A percentile compares a stretch with the other conserved stretches of the same genome.
These are phyloP conservation scores for Rhinolophus ferrumequinum DNA, from an alignment of 2,113 vertebrate species.

Conservation along the genomic window DNA sequence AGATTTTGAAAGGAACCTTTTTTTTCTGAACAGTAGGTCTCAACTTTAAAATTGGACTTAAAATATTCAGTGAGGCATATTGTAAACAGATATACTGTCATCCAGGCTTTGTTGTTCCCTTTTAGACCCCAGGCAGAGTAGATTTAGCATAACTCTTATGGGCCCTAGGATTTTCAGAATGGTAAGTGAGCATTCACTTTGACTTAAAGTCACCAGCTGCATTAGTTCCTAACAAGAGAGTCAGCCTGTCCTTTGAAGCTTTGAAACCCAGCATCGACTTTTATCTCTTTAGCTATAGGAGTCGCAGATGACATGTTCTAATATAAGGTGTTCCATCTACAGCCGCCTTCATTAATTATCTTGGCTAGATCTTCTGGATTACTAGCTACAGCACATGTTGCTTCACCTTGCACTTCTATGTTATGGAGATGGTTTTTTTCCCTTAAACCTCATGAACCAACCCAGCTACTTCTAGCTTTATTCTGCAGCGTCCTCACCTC, in stretches of 20 bases:
- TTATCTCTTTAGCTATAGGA: too few species aligned
- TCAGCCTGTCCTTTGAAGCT: background rate
- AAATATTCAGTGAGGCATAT: background rate
- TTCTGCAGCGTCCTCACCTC: background rate
- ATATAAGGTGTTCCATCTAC: background rate
- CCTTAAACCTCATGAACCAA: too few species aligned
- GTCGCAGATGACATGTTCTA: background rate
- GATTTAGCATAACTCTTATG: background rate
- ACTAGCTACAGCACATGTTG: background rate
- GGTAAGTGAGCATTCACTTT: background rate
- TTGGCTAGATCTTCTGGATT: background rate
- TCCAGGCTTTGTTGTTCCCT: background rate
- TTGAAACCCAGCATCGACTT: background rate
- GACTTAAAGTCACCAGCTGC: background rate
- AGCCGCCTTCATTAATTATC: background rate
- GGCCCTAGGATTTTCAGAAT: background rate
- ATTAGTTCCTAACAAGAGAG: background rate
- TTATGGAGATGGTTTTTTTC: background rate
- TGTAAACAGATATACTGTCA: background rate
- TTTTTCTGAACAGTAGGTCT: background rate
- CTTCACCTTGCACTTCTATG: background rate
- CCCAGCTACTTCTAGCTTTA: background rate
- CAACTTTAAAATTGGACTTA: background rate
- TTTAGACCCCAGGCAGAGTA: background rate
- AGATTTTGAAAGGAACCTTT: background rate